phyloP scores from a whole-genome alignment of 2,113 vertebrate species.

The Grantiella picta region DNA sequence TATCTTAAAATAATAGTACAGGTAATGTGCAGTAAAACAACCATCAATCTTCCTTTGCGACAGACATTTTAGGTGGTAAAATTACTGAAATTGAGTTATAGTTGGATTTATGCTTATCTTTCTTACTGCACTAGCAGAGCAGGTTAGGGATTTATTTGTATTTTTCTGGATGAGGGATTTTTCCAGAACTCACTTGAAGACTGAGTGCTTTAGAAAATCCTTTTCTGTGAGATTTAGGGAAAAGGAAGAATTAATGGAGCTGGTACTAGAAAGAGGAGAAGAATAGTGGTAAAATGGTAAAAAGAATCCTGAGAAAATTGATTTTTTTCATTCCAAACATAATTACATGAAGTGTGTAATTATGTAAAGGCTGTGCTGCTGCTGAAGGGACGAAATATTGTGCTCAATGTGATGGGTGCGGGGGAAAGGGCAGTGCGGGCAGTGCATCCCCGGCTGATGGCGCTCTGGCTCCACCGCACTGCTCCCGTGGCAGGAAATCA shows the following conservation, averaged over 20 bases:
- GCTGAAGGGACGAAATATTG: no score
- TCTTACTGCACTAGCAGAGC: not conserved
- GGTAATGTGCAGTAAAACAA: not conserved
- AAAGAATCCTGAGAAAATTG: not conserved
- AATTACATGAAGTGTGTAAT: not conserved
- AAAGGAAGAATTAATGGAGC: not conserved
- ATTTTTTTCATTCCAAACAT: not conserved
- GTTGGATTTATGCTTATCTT: not conserved
- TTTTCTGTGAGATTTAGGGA: not conserved
- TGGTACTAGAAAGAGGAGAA: not conserved
- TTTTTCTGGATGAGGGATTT: not conserved
- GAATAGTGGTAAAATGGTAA: not conserved
- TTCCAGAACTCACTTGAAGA: not conserved
- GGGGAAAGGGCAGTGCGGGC: not conserved
- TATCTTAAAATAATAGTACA: not conserved
- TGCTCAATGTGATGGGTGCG: fast-evolving
- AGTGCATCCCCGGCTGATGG: constrained; percentile 59
- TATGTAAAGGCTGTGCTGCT: not conserved
- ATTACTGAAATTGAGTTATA: not conserved
- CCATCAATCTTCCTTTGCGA: not conserved
- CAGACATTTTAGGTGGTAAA: not conserved
- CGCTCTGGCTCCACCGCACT: constrained; percentile 60
- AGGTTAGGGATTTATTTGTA: not conserved
- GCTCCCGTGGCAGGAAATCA: not conserved
- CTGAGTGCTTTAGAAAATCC: not conserved